phyloP scores from a whole-genome alignment of 1,140 invertebrate species.

The Triops longicaudatus region DNA sequence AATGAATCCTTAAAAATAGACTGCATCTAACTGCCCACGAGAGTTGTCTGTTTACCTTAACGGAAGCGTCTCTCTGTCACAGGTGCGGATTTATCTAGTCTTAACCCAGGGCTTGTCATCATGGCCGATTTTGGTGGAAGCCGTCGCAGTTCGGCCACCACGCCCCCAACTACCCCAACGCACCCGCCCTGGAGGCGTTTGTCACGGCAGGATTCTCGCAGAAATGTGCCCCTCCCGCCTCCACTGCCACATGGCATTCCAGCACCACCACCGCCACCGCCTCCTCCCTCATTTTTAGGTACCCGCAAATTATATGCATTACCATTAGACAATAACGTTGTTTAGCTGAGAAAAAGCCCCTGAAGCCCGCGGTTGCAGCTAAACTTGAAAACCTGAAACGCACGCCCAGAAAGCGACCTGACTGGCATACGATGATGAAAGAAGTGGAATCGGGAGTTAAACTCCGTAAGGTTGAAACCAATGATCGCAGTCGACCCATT shows the following conservation, averaged over 20 bases:
- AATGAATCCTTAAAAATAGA: not conserved
- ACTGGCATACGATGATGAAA: constrained; percentile 83
- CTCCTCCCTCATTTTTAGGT: constrained; percentile 26
- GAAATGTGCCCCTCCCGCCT: not conserved
- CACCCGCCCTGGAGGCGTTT: constrained; percentile 23
- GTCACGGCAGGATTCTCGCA: constrained; percentile 24
- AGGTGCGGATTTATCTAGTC: not conserved
- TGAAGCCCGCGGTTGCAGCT: constrained; percentile 45
- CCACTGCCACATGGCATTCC: not conserved
- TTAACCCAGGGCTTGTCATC: not conserved
- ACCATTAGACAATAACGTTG: constrained; percentile 28
- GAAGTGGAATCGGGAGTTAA: constrained; percentile 67
- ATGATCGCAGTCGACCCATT: constrained; percentile 59
- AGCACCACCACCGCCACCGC: constrained; percentile 27
- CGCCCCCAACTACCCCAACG: constrained; percentile 19
- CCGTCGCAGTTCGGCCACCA: not conserved
- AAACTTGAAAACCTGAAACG: constrained; percentile 56
- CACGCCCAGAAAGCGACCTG: constrained; percentile 66
- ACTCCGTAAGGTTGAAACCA: constrained; percentile 69
- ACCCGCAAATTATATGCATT: constrained; percentile 20
- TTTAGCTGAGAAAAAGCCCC: constrained; percentile 25
- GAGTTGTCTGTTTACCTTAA: not conserved
- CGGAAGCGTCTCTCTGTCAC: not conserved
- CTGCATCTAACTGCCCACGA: not conserved
- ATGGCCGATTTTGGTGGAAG: not conserved